Evolutionary conservation across 1,140 invertebrate genomes (phyloP).

Genomic region (Tetragnatha versicolor): DNA sequence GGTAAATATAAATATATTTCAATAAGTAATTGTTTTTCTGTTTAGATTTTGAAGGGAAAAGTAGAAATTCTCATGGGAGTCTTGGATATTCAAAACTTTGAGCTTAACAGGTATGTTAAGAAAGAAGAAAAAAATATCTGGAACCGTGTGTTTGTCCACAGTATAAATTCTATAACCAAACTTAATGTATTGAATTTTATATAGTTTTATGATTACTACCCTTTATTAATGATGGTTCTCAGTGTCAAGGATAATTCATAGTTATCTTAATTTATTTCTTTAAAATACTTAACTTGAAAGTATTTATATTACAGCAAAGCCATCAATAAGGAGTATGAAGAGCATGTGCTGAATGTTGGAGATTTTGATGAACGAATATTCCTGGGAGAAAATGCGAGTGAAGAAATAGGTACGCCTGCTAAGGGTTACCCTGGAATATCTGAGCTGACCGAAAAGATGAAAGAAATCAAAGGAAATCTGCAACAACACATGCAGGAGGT

Average conservation of each 20-base stretch:
- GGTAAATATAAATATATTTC: too few species aligned
- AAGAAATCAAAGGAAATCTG: conserved; percentile 57
- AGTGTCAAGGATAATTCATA: too few species aligned
- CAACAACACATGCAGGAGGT: conserved; percentile 64
- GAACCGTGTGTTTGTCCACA: too few species aligned
- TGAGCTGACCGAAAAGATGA: conserved; percentile 26
- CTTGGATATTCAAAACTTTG: conserved; percentile 65
- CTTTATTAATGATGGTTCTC: too few species aligned
- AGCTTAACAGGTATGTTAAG: conserved; percentile 64
- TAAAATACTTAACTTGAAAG: background rate
- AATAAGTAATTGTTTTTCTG: too few species aligned
- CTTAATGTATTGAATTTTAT: too few species aligned
- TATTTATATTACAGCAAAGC: conserved; percentile 73
- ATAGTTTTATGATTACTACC: too few species aligned
- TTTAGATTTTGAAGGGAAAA: conserved; percentile 62
- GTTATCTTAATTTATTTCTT: too few species aligned
- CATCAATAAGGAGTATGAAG: conserved; percentile 88
- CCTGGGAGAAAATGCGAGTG: conserved; percentile 72
- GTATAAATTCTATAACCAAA: too few species aligned
- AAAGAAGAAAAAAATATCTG: too few species aligned
- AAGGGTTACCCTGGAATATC: conserved; percentile 25
- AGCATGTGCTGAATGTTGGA: conserved; percentile 86
- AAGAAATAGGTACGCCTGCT: conserved; percentile 75
- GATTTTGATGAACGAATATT: conserved; percentile 98
- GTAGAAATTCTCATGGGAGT: conserved; percentile 62